Evolutionary conservation across 2,113 vertebrate genomes (phyloP).

Genomic region (Psammodynastes pulverulentus): DNA sequence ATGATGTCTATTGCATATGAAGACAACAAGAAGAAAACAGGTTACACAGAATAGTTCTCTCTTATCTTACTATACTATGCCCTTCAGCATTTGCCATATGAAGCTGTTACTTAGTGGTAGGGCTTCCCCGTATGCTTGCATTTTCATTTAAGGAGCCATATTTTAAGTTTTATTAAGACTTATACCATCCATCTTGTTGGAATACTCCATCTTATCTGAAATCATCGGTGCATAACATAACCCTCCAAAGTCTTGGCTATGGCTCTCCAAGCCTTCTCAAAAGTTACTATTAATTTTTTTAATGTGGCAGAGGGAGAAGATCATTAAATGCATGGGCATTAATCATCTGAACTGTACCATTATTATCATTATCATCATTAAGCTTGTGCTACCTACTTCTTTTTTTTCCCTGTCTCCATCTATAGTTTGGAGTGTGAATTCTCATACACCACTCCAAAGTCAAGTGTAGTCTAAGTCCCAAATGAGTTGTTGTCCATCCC

Average conservation of each 20-base stretch:
- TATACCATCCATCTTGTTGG: neutral
- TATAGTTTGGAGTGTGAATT: neutral
- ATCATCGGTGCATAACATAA: neutral
- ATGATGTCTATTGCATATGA: neutral
- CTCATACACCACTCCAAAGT: neutral
- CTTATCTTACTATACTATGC: neutral
- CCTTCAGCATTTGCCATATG: neutral
- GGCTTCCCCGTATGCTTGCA: neutral
- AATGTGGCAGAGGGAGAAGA: neutral
- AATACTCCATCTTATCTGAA: neutral
- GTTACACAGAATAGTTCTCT: neutral
- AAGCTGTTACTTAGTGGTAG: neutral
- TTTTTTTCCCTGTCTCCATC: neutral
- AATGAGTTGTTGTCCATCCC: neutral
- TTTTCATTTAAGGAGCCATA: neutral
- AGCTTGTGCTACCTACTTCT: neutral
- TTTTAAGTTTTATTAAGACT: neutral
- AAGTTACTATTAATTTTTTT: neutral
- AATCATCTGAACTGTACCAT: neutral
- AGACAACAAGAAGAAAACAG: neutral
- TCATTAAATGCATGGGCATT: neutral
- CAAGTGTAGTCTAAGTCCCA: neutral
- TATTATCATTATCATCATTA: neutral
- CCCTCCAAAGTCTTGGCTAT: neutral
- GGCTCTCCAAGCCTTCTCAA: neutral